These are phyloP conservation scores for Tenthredo distinguenda DNA, from an alignment of 2,888 invertebrate genomes.

Conservation along the genomic window DNA sequence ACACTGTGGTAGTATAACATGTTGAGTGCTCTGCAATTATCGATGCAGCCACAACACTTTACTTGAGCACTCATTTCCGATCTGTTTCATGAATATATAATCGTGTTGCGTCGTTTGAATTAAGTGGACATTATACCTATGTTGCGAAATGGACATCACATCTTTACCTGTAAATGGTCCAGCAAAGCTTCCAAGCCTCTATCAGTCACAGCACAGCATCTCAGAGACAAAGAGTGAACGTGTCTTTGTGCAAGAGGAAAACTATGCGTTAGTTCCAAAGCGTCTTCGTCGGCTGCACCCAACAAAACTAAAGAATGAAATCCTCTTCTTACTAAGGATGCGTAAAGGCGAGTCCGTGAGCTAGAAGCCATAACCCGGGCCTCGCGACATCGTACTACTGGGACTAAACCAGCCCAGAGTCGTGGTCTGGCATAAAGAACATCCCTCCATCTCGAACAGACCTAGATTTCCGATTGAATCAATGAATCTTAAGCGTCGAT, in stretches of 20 bases:
- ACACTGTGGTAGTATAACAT: not conserved
- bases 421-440: constrained; percentile 92
- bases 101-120: not conserved
- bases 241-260: constrained; percentile 91
- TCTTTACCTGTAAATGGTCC: constrained; percentile 90
- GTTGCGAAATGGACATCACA: not conserved
- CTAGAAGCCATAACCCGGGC: constrained; percentile 82
- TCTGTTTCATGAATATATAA: not conserved
- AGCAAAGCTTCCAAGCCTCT: constrained; percentile 92
- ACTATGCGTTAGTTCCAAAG: constrained; percentile 91
- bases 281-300: constrained; percentile 94
- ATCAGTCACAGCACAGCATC: constrained; percentile 95
- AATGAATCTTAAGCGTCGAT: constrained; percentile 67
- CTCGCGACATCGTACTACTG: constrained; percentile 92
- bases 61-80: not conserved
- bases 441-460: constrained; percentile 94
- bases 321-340: constrained; percentile 90
- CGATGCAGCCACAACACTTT: not conserved
- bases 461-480: constrained; percentile 74
- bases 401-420: constrained; percentile 92
- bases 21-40: constrained; percentile 2
- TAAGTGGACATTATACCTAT: not conserved
- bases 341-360: constrained; percentile 85
- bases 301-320: constrained; percentile 92
- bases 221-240: constrained; percentile 90